Percentiles rank a stretch among this genome's conserved stretches.
phyloP scores from a whole-genome alignment of 2,888 invertebrate species.

The Tipula helvola region DNA sequence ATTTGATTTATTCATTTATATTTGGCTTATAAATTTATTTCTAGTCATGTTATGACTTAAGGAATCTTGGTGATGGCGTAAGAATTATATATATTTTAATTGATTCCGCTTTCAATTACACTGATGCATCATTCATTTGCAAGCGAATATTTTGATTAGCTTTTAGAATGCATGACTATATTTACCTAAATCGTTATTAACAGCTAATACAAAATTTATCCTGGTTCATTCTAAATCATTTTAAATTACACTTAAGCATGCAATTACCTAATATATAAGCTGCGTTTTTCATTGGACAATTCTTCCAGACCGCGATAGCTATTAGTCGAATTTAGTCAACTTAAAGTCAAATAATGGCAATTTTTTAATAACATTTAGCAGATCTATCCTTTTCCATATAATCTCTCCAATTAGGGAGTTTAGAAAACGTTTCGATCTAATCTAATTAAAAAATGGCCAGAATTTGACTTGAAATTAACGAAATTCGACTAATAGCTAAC shows the following conservation, averaged over 20 bases:
- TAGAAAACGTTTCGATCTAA: too few species aligned
- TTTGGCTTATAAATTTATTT: constrained; percentile 24
- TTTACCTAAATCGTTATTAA: neutral
- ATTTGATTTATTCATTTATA: constrained; percentile 11
- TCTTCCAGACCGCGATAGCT: too few species aligned
- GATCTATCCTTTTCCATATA: too few species aligned
- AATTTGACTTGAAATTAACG: too few species aligned
- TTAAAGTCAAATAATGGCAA: too few species aligned
- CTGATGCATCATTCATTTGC: constrained; percentile 16
- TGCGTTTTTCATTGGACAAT: too few species aligned
- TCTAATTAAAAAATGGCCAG: too few species aligned
- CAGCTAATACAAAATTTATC: neutral
- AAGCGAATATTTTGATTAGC: constrained; percentile 17
- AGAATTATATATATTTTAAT: constrained; percentile 20
- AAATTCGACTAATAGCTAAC: too few species aligned
- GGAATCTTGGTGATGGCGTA: constrained; percentile 37
- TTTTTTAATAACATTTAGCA: too few species aligned
- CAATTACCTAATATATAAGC: too few species aligned
- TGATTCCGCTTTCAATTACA: constrained; percentile 12
- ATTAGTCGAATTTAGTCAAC: too few species aligned
- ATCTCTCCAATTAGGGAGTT: too few species aligned
- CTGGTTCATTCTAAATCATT: neutral
- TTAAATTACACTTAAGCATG: neutral
- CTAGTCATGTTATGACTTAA: constrained; percentile 47
- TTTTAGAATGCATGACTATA: neutral